Percentiles rank a stretch among this genome's conserved stretches.
phyloP scores from a whole-genome alignment of 2,113 vertebrate genomes.

The Glaucomys volans region DNA sequence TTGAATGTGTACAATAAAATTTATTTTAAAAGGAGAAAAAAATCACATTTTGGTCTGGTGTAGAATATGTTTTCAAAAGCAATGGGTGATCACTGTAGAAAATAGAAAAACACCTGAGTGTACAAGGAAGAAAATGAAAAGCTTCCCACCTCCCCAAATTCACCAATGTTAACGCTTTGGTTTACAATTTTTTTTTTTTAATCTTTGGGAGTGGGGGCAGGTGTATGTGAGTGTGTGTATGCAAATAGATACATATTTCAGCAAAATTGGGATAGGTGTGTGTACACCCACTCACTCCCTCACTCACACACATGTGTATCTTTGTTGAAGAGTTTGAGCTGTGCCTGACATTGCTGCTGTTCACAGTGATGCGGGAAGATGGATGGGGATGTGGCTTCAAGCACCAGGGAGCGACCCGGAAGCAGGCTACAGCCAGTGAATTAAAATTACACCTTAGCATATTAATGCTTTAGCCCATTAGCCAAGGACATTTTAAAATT shows the following conservation, averaged over 20 bases:
- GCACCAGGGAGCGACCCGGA: neutral
- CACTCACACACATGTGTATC: neutral
- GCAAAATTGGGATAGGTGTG: neutral
- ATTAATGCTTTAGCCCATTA: neutral
- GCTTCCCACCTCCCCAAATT: neutral
- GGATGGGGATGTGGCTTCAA: neutral
- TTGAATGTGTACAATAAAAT: neutral
- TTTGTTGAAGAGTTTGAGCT: neutral
- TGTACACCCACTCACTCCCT: neutral
- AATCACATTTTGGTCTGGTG: neutral
- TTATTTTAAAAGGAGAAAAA: slow-evolving; percentile 5
- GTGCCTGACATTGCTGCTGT: neutral
- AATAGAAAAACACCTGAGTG: slow-evolving; percentile 1
- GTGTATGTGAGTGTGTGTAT: neutral
- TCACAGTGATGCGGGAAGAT: neutral
- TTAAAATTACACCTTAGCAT: neutral
- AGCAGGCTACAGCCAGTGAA: neutral
- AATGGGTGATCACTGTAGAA: neutral
- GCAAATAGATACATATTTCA: neutral
- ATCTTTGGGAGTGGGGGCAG: neutral
- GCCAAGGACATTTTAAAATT: neutral
- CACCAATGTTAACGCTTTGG: neutral
- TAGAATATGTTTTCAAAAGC: slow-evolving; percentile 7
- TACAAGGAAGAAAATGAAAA: neutral
- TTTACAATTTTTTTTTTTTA: neutral